phyloP scores from a whole-genome alignment of 2,888 invertebrate species.

The Frankliniella fusca region DNA sequence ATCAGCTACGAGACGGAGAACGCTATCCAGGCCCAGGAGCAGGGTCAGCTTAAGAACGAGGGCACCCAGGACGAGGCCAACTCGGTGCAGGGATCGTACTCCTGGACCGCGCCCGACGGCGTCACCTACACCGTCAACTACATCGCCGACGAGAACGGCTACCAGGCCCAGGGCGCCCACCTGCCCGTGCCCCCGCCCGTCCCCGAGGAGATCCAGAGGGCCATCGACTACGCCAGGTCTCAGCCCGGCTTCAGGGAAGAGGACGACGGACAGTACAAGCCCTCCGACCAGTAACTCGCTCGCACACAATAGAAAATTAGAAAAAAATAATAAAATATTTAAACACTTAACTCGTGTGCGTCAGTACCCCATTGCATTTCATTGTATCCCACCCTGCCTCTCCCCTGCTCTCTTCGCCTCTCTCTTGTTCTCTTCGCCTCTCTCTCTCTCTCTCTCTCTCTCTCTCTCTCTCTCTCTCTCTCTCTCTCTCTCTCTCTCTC shows the following conservation, averaged over 20 bases:
- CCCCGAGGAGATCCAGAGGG: constrained; percentile 58
- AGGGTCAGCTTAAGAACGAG: constrained; percentile 44
- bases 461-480: too few species aligned
- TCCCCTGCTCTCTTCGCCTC: too few species aligned
- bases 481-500: too few species aligned
- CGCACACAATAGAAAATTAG: background rate
- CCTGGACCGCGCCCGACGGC: constrained; percentile 37
- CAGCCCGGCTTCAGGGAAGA: constrained; percentile 17
- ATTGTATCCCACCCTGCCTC: background rate
- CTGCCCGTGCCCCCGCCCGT: constrained; percentile 73
- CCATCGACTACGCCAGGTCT: constrained; percentile 35
- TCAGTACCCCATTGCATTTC: background rate
- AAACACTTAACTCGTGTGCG: background rate
- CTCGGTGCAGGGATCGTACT: constrained; percentile 36
- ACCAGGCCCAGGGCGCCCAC: constrained; percentile 71
- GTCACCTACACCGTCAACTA: constrained; percentile 35
- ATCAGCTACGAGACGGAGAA: constrained; percentile 51
- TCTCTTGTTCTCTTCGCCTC: too few species aligned
- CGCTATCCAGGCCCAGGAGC: constrained; percentile 52
- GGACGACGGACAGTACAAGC: constrained; percentile 8
- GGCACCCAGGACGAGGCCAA: constrained; percentile 35
- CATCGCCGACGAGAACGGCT: constrained; percentile 63
- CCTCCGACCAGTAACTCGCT: background rate
- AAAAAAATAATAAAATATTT: background rate
- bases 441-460: too few species aligned